phyloP scores from a whole-genome alignment of 2,888 invertebrate species.

The Chymomyza fuscimana region DNA sequence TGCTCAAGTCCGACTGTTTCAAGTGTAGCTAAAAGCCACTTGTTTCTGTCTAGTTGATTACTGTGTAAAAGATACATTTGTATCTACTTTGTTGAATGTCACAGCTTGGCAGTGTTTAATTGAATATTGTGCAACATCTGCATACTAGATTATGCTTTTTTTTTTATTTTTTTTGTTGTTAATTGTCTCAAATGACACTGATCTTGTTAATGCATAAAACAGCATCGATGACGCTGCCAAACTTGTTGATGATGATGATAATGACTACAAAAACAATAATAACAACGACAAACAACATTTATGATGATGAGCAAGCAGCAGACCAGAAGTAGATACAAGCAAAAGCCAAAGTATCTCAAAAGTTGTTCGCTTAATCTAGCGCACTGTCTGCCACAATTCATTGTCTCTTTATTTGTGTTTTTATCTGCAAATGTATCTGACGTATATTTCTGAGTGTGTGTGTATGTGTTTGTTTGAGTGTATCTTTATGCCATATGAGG shows the following conservation, averaged over 20 bases:
- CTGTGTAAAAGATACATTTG: constrained; percentile 1
- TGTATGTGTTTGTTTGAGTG: neutral
- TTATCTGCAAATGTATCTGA: neutral
- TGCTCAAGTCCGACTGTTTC: neutral
- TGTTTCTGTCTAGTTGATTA: constrained; percentile 6
- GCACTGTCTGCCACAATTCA: constrained; percentile 3
- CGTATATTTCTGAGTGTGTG: neutral
- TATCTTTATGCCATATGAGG: neutral
- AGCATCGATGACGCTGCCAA: constrained; percentile 2
- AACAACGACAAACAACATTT: constrained; percentile 7
- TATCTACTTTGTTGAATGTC: neutral
- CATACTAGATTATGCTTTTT: constrained; percentile 7
- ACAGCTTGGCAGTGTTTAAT: constrained; percentile 4
- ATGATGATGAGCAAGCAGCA: constrained; percentile 8
- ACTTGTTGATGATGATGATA: constrained; percentile 11
- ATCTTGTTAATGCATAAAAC: constrained; percentile 22
- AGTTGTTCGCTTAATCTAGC: neutral
- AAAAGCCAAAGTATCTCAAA: neutral
- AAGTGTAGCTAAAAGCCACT: neutral
- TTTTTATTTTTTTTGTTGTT: neutral
- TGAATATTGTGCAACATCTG: constrained; percentile 10
- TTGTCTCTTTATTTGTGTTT: neutral
- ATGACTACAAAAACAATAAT: neutral
- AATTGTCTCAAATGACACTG: constrained; percentile 18
- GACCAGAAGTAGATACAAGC: constrained; percentile 1